These are phyloP conservation scores for Sebastes vulpes DNA, from an alignment of 2,797 vertebrate species.

Conservation along the genomic window DNA sequence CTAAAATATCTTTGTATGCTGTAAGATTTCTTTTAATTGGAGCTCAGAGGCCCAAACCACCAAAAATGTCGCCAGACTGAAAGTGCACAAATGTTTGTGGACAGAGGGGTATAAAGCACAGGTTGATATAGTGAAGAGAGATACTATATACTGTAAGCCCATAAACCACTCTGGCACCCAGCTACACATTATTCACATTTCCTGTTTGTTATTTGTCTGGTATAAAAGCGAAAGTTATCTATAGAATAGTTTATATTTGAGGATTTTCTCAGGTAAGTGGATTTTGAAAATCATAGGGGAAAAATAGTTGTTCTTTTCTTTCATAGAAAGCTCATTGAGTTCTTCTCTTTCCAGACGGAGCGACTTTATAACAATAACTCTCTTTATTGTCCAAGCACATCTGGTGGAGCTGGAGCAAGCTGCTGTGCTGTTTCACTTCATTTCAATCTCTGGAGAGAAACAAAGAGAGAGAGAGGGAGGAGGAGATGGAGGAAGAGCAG, in stretches of 20 bases:
- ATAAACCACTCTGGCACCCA: background rate
- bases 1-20: background rate
- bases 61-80: background rate
- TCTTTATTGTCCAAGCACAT: conserved; percentile 67
- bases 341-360: conserved; percentile 26
- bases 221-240: background rate
- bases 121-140: background rate
- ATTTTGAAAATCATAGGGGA: background rate
- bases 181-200: background rate
- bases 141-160: background rate
- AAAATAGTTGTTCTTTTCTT: background rate
- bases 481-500: conserved; percentile 10
- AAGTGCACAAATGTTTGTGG: background rate
- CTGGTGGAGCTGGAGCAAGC: conserved; percentile 60
- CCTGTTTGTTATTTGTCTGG: background rate
- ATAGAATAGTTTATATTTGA: background rate
- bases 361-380: conserved; percentile 57
- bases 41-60: background rate
- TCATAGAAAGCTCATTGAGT: conserved; percentile 1
- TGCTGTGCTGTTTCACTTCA: conserved; percentile 48
- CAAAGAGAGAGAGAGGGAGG: conserved; percentile 5
- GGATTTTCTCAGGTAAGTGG: background rate
- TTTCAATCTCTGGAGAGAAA: conserved; percentile 42
- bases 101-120: background rate
- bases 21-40: background rate